phyloP scores from a whole-genome alignment of 2,888 invertebrate species.

The Strigamia crassipes region DNA sequence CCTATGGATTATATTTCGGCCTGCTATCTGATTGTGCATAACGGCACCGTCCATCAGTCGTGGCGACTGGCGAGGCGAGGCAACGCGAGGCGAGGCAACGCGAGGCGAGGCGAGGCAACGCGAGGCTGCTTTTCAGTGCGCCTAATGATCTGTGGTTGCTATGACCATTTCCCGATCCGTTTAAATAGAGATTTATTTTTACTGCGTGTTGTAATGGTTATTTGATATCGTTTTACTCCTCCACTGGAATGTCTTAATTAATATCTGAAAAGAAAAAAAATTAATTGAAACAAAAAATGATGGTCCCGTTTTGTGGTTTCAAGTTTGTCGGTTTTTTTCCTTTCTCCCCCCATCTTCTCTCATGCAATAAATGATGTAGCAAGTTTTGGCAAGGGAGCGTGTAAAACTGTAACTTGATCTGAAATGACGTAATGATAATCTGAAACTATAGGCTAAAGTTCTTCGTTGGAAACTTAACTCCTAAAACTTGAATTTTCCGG shows the following conservation, averaged over 20 bases:
- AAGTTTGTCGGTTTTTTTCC: not conserved
- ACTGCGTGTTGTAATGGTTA: not conserved
- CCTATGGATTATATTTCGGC: not conserved
- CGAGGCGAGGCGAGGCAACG: not conserved
- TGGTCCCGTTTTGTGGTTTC: not conserved
- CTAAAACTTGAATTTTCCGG: no score
- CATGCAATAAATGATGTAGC: not conserved
- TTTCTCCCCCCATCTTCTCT: not conserved
- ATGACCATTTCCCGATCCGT: slow-evolving; percentile 6
- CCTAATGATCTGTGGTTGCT: not conserved
- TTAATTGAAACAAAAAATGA: not conserved
- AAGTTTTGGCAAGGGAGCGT: not conserved
- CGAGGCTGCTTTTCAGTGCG: not conserved
- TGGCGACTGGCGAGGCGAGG: no score
- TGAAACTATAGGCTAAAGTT: not conserved
- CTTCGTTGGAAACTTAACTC: no score
- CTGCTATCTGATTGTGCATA: not conserved
- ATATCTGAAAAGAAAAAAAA: not conserved
- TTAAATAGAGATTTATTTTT: slow-evolving; percentile 21
- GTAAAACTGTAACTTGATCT: slow-evolving; percentile 15
- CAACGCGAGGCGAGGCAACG: no score
- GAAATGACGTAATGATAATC: not conserved
- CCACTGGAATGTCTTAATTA: not conserved
- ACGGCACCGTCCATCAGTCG: not conserved
- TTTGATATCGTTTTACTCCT: not conserved